Evolutionary conservation across 2,797 vertebrate genomes (phyloP).

Genomic region (Denticeps clupeoides): DNA sequence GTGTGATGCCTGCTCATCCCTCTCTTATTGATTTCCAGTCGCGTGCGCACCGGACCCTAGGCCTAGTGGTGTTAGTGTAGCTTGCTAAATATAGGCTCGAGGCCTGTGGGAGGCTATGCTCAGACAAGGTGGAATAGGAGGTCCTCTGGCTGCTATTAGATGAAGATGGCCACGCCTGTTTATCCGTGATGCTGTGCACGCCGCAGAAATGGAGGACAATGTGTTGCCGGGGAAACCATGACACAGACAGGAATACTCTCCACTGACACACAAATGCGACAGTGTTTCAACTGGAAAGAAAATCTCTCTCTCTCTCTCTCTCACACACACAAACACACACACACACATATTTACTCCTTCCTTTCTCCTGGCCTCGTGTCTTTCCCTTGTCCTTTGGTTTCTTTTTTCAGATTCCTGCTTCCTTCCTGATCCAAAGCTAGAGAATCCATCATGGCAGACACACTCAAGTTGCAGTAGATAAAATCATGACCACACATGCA

Average conservation of each 20-base stretch:
- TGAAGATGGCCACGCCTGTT: conserved; percentile 3
- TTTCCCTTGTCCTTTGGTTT: not conserved
- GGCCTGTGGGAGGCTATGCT: conserved; percentile 11
- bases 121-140: conserved; percentile 15
- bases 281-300: not conserved
- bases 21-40: conserved; percentile 14
- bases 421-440: no score
- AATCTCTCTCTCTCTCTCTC: conserved; percentile 11
- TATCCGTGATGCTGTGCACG: conserved; percentile 1
- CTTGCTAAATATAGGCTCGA: conserved; percentile 18
- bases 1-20: not conserved
- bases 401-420: not conserved
- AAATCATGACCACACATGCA: no score
- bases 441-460: no score
- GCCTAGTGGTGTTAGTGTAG: conserved; percentile 2
- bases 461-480: no score
- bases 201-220: not conserved
- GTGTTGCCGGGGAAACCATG: not conserved
- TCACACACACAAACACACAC: conserved; percentile 6
- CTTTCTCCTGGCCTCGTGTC: no score
- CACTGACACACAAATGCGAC: not conserved
- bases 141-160: not conserved
- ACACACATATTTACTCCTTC: no score
- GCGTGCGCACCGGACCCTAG: not conserved
- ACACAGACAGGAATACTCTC: not conserved